phyloP scores from a whole-genome alignment of 2,113 vertebrate genomes.

The Proteles cristata region DNA sequence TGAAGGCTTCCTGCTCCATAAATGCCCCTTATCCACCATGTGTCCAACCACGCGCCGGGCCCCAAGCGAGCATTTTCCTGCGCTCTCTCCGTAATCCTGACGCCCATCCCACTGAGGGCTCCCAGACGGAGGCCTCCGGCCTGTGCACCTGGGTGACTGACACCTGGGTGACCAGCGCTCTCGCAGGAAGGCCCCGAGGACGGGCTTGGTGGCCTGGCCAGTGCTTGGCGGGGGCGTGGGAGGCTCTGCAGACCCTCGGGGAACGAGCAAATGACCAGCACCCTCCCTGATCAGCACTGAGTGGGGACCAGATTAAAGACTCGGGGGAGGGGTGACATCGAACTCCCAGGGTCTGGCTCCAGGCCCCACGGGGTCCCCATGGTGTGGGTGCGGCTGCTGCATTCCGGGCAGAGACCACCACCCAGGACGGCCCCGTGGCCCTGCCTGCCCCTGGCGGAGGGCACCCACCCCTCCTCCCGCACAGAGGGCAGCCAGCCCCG shows the following conservation, averaged over 20 bases:
- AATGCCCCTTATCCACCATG: too few relatives aligned
- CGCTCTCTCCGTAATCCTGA: not conserved
- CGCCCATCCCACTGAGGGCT: not conserved
- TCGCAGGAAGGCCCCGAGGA: rapidly evolving
- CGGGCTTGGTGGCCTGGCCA: not conserved
- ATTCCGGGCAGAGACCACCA: not conserved
- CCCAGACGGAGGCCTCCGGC: not conserved
- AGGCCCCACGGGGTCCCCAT: rapidly evolving
- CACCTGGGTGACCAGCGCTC: not conserved
- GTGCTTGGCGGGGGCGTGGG: rapidly evolving
- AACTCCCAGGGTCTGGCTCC: not conserved
- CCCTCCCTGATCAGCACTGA: rapidly evolving
- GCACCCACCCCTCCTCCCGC: too few relatives aligned
- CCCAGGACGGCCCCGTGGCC: not conserved
- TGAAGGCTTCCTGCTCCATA: not conserved
- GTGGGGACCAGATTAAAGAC: not conserved
- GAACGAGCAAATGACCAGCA: not conserved
- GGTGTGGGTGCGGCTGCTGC: not conserved
- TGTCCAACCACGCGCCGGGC: too few relatives aligned
- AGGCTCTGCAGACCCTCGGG: not conserved
- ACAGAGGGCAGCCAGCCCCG: not conserved
- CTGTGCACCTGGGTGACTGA: too few relatives aligned
- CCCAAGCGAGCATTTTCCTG: not conserved
- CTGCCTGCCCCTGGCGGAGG: not conserved
- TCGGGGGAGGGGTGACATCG: not conserved